Base-by-base conservation (phyloP, 2,888 invertebrate species). In the Piscicola geometra region DNA sequence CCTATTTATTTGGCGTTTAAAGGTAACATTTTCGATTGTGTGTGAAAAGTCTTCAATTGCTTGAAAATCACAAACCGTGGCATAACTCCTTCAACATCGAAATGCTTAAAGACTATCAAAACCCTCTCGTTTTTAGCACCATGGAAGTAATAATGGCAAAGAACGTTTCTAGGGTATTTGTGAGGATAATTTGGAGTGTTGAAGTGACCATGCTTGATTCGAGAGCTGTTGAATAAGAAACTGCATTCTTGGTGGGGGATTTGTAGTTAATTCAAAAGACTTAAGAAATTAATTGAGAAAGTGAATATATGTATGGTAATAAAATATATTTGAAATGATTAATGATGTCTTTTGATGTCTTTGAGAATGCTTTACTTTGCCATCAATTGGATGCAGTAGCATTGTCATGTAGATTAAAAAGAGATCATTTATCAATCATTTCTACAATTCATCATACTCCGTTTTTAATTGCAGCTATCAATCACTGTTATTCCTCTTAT, bases 141-240 rank as follows among this genome's bases (percentile, higher is more conserved):
- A 83, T 91, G 91, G 86, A 96, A 95, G 83, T 93, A 92, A 86
- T 93, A 95, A 82, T 91, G 90, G 86, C 95, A 96, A 81, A 90
- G 90, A 75, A 92, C 90, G 82, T 90, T 90, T 36, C 90, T 87
- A 70, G 92, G 91, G 86, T 93, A 94, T 67, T 91, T 89, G 77
- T 90, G 89, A n/a, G 91, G 93, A 85, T 91, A 93, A 83, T 91
- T 91, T 28, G 93, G 93, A 74, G 93, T 93, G 69, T 90, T 90
- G 81, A 95, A 90, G 41, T 90, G 90, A 47, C 95, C 95, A 64
- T 79, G 80, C 32, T 78, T 74, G 67, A 79, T 76, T 30, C 76
- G 74, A 69, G 78, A 77, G 77, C 83, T 83, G 25, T 78, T 77
- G 81, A 81, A 84, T 76, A 78, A 80, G 80, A 96, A 97, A 80